phyloP scores from a whole-genome alignment of 2,888 invertebrate genomes.

The Hydrotaea cyrtoneurina region DNA sequence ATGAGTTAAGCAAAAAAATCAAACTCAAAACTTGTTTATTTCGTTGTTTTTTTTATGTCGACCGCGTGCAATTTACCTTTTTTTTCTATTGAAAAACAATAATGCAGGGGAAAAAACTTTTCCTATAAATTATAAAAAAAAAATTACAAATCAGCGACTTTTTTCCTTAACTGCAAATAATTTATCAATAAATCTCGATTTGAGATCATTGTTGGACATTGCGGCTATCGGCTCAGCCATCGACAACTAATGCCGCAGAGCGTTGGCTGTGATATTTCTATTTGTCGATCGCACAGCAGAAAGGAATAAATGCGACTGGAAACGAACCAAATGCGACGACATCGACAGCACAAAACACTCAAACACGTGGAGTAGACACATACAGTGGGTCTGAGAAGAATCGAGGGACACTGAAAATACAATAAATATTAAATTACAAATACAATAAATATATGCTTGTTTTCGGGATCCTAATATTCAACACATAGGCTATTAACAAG shows the following conservation, averaged over 20 bases:
- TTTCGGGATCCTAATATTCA: too few relatives aligned
- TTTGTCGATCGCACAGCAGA: conserved; percentile 30
- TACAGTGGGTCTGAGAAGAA: neutral
- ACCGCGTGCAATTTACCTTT: neutral
- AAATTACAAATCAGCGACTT: conserved; percentile 23
- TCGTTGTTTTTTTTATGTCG: neutral
- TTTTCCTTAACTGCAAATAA: conserved; percentile 49
- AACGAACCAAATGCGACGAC: neutral
- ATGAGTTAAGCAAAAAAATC: neutral
- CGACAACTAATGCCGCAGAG: conserved; percentile 30
- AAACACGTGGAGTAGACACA: too few relatives aligned
- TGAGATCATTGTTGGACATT: conserved; percentile 25
- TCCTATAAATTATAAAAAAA: conserved; percentile 38
- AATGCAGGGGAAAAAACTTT: conserved; percentile 26
- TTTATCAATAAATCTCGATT: conserved; percentile 58
- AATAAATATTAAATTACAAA: too few relatives aligned
- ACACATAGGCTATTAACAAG: too few relatives aligned
- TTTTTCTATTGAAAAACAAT: neutral
- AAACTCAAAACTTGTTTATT: conserved; percentile 32
- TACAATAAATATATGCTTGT: too few relatives aligned
- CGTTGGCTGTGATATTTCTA: conserved; percentile 57
- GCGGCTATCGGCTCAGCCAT: conserved; percentile 39
- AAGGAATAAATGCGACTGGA: neutral
- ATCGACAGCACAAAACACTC: too few relatives aligned
- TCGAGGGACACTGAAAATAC: too few relatives aligned